Percentiles rank a stretch among this genome's conserved stretches.
phyloP scores from a whole-genome alignment of 2,113 vertebrate species.

The Oncorhynchus nerka region DNA sequence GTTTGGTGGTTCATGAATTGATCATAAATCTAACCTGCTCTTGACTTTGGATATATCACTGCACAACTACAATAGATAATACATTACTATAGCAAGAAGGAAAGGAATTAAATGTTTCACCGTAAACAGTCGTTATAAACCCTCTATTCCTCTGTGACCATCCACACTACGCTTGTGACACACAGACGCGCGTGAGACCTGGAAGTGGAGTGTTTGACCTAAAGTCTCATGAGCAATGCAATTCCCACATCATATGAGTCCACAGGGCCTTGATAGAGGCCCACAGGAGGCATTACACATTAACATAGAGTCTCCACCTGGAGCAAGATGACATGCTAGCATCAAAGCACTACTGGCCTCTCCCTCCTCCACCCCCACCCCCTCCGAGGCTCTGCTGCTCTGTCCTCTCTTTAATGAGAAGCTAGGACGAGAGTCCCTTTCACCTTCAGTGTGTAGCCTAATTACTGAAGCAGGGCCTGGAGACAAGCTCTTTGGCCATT shows the following conservation, averaged over 20 bases:
- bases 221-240: conserved; percentile 42
- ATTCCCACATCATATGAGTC: conserved; percentile 11
- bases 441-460: conserved; percentile 58
- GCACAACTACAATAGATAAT: background rate
- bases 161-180: conserved; percentile 43
- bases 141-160: background rate
- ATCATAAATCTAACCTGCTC: background rate
- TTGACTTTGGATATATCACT: background rate
- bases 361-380: background rate
- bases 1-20: background rate
- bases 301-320: conserved; percentile 40
- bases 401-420: conserved; percentile 36
- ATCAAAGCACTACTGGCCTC: conserved; percentile 1
- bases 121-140: background rate
- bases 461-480: conserved; percentile 49
- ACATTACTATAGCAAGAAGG: background rate
- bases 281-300: conserved; percentile 37
- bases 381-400: conserved; percentile 8
- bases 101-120: background rate
- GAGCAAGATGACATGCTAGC: conserved; percentile 52
- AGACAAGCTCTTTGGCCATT: conserved; percentile 29
- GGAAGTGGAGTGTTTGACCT: conserved; percentile 41
- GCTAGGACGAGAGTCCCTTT: conserved; percentile 39
- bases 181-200: conserved; percentile 29
- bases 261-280: conserved; percentile 25